Percentiles rank a stretch among this genome's conserved stretches.
These are phyloP conservation scores for Anolis sagrei DNA, from an alignment of 2,113 vertebrate species.

Conservation along the genomic window DNA sequence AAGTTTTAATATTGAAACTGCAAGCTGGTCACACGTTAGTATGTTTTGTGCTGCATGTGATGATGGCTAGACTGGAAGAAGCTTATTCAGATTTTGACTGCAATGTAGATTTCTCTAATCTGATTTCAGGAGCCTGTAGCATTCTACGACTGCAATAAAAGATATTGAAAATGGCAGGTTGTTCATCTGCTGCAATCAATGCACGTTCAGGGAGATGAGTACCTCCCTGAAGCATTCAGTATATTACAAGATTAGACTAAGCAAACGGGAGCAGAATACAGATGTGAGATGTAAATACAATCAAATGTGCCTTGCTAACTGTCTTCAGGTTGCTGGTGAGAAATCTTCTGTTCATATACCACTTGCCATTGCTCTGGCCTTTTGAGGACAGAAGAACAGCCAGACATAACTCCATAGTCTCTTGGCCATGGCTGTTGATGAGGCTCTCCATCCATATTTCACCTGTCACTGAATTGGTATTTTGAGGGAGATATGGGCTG, in stretches of 20 bases:
- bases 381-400: no score
- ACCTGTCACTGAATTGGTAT: no score
- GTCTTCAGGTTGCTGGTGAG: no score
- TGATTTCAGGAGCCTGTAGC: conserved; percentile 42
- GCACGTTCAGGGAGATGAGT: conserved; percentile 42
- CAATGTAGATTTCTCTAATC: conserved; percentile 11
- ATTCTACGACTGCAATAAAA: conserved; percentile 27
- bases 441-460: no score
- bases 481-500: no score
- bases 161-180: conserved; percentile 33
- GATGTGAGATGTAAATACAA: conserved; percentile 29
- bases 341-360: no score
- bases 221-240: conserved; percentile 24
- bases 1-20: conserved; percentile 3
- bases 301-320: conserved; percentile 1
- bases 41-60: neutral
- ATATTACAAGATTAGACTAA: conserved; percentile 22
- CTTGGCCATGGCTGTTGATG: no score
- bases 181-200: conserved; percentile 35
- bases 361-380: no score
- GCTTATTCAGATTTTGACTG: conserved; percentile 23
- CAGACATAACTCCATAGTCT: no score
- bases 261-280: conserved; percentile 11
- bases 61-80: conserved; percentile 15
- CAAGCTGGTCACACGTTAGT: conserved; percentile 12